A percentile compares a stretch with the other conserved stretches of the same genome.
phyloP scores from a whole-genome alignment of 2,113 vertebrate genomes.

The Hucho hucho region DNA sequence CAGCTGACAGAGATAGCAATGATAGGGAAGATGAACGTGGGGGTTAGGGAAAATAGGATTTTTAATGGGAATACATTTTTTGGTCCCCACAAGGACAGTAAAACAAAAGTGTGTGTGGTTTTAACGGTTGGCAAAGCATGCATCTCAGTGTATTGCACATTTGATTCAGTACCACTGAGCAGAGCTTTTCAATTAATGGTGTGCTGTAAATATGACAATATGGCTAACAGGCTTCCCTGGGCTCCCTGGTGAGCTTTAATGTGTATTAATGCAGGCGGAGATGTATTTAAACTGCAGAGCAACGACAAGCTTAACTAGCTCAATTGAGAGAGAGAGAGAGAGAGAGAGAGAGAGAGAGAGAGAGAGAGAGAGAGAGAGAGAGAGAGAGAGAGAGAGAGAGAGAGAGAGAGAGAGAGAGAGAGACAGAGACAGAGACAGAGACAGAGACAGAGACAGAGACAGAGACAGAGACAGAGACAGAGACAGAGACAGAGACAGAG shows the following conservation, averaged over 20 bases:
- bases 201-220: background rate
- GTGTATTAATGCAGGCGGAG: background rate
- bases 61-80: background rate
- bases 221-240: background rate
- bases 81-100: no score
- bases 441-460: background rate
- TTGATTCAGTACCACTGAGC: background rate
- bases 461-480: background rate
- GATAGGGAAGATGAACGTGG: slow-evolving; percentile 38
- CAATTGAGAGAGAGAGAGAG: background rate
- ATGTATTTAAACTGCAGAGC: slow-evolving; percentile 1
- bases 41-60: slow-evolving; percentile 3
- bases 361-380: background rate
- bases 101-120: background rate
- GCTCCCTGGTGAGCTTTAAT: background rate
- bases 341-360: background rate
- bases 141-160: background rate
- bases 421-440: background rate
- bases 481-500: background rate
- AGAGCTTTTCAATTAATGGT: background rate
- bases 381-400: background rate
- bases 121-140: background rate
- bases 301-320: slow-evolving; percentile 3
- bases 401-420: background rate
- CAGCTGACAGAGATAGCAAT: slow-evolving; percentile 58